Evolutionary conservation across 1,140 invertebrate species (phyloP), one percentile per base, ranked within the genome.

Genomic region (Leptinotarsa lineolata): DNA sequence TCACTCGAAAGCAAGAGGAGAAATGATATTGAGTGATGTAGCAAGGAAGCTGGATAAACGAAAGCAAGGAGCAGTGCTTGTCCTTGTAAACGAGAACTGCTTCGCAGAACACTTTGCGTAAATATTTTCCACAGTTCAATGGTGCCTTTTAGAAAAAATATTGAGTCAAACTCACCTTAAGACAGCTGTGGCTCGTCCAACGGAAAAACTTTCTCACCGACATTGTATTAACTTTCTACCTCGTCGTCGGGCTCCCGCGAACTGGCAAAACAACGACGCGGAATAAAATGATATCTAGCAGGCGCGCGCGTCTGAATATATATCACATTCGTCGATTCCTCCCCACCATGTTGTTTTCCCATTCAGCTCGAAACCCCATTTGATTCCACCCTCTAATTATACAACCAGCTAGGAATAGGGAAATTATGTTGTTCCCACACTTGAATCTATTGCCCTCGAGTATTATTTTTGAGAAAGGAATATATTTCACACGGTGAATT

Each of bases 331-430:
- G 24, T 30, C 24, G 2, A 39, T 39, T 46, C 58, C 24, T 64
- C 68, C 74, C 75, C 79, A 73, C 72, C 72, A 75, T 72, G 65
- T 66, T 45, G 24, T 20, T 45, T 54, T 63, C 75, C 66, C 75
- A 79, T 77, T 79, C 77, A 72, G 77, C 77, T 79, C 74, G 71
- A 59, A 72, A 76, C 77, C 78, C 76, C 45, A 73, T 70, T 69
- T 72, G 22, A 70, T 66, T 70, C 74, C 79, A 79, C 79, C 78
- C 79, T 70, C 78, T 75, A 81, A 78, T 81, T 79, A 79, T 73
- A 72, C 74, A 77, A 79, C 78, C 77, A 78, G 77, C 72, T 74
- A 72, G 18, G 54, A 65, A 63, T 70, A 74, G 73, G 72, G 70
- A 76, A 79, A 78, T 74, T 71, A 79, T 72, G 61, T 68, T 74